Evolutionary conservation across 2,888 invertebrate species (phyloP).

Genomic region (Leucozona laternaria): DNA sequence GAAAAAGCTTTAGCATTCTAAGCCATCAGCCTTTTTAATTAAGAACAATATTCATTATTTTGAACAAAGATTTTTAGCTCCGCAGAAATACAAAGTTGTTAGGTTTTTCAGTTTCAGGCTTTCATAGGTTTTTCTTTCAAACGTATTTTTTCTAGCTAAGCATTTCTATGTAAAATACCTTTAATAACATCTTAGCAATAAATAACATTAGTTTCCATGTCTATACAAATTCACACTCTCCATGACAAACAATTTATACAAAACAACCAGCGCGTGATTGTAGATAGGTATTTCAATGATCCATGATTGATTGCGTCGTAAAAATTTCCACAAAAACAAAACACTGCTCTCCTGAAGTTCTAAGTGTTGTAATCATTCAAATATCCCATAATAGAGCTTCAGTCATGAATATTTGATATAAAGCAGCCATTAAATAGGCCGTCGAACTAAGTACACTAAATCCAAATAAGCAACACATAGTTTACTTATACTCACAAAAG

Average conservation of each 20-base stretch:
- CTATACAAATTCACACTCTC: slow-evolving; percentile 38
- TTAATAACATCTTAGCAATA: not conserved
- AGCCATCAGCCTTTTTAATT: too few relatives aligned
- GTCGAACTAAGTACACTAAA: slow-evolving; percentile 9
- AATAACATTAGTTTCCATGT: not conserved
- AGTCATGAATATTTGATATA: slow-evolving; percentile 52
- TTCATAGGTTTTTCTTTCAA: not conserved
- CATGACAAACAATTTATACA: slow-evolving; percentile 26
- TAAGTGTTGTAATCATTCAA: slow-evolving; percentile 35
- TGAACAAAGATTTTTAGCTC: too few relatives aligned
- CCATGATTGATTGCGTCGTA: slow-evolving; percentile 50
- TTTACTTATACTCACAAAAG: not conserved
- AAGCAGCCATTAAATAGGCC: slow-evolving; percentile 16
- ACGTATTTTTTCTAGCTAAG: not conserved
- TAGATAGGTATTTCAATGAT: not conserved
- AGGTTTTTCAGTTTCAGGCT: too few relatives aligned
- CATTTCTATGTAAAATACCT: not conserved
- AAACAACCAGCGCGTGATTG: slow-evolving; percentile 36
- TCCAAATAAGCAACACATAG: slow-evolving; percentile 12
- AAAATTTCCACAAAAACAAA: slow-evolving; percentile 39
- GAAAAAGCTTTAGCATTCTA: too few relatives aligned
- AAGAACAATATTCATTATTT: too few relatives aligned
- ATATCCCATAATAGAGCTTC: slow-evolving; percentile 1
- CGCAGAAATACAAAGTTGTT: too few relatives aligned
- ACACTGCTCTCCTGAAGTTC: slow-evolving; percentile 13